Base-by-base conservation (phyloP, 2,113 vertebrate species). In the Crotalus horridus region DNA sequence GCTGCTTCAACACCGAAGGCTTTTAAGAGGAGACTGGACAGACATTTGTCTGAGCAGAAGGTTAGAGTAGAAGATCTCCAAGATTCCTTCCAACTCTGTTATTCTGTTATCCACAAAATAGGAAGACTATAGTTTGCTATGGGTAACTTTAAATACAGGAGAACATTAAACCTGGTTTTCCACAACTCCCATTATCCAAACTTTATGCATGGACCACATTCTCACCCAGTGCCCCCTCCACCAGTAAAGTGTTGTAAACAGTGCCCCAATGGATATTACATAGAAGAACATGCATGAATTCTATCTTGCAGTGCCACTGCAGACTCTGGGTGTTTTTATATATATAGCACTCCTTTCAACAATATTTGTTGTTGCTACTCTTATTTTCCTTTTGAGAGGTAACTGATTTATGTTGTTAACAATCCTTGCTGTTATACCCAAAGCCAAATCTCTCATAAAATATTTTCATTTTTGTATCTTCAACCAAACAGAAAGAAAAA, bases 401-500 rank as follows among this genome's bases (percentile, higher is more conserved):
- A 94, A 92, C 48, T 39, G 17, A 54, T 48, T 33, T 93, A 89
- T 64, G 85, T 54, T 88, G 69, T n/a, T 85, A 64, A 56, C 48
- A 58, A 87, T 53, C 17, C 20, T 39, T 61, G 20, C 43, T 56
- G 26, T 54, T 29, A 64, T 21, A 43, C 43, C n/a, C 89, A 81
- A 90, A 55, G 91, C 64, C 55, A 89, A n/a, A 51, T 74, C 89
- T 94, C 43, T 55, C 88, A 87, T 56, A 91, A 56, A 86, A 64
- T 56, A 29, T 59, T 88, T 93, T 89, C 81, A 93, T 91, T 94
- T 92, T 69, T 26, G 43, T 23, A 89, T 90, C 51, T 92, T 92
- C 64, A 89, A 48, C 17, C 54, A 74, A 87, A 54, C 5, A 29
- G 29, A n/a, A 29, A 48, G 29, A 6, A n/a, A 54, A 54, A 43